These are phyloP conservation scores for Pontoporia blainvillei DNA, from an alignment of 2,113 vertebrate genomes.

Conservation along the genomic window DNA sequence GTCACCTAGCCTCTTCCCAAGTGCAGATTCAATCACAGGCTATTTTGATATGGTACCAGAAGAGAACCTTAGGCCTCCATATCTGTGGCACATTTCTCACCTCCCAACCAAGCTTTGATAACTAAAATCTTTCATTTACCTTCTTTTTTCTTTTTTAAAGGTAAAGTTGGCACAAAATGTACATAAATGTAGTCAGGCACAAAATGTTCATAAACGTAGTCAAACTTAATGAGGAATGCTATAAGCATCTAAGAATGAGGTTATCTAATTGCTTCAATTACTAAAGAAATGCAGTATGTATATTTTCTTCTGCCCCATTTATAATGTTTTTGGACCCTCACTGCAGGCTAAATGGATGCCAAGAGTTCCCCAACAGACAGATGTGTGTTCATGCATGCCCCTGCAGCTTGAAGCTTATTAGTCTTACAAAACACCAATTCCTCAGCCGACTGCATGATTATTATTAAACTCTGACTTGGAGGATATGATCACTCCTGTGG, in stretches of 20 bases:
- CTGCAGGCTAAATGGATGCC: slow-evolving; percentile 25
- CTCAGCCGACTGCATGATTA: neutral
- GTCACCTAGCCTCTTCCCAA: neutral
- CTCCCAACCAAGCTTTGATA: slow-evolving; percentile 25
- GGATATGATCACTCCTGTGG: neutral
- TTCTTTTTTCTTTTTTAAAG: slow-evolving; percentile 44
- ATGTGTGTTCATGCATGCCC: neutral
- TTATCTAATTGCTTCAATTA: slow-evolving; percentile 66
- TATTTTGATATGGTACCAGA: neutral
- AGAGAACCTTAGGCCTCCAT: neutral
- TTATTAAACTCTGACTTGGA: slow-evolving; percentile 31
- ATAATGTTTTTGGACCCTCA: slow-evolving; percentile 59
- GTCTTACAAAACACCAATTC: slow-evolving; percentile 24
- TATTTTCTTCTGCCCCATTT: slow-evolving; percentile 63
- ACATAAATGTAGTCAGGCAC: slow-evolving; percentile 66
- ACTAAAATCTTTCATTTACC: slow-evolving; percentile 37
- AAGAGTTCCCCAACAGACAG: slow-evolving; percentile 14
- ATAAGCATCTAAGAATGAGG: slow-evolving; percentile 64
- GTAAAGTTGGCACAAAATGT: slow-evolving; percentile 71
- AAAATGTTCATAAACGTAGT: slow-evolving; percentile 63
- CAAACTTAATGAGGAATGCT: slow-evolving; percentile 70
- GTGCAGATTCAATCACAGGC: neutral
- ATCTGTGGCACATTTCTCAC: neutral
- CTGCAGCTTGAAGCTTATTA: slow-evolving; percentile 10
- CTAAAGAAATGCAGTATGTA: slow-evolving; percentile 47